Conservation (phyloP, 2,113 vertebrate species). For the Panthera uncia region DNA sequence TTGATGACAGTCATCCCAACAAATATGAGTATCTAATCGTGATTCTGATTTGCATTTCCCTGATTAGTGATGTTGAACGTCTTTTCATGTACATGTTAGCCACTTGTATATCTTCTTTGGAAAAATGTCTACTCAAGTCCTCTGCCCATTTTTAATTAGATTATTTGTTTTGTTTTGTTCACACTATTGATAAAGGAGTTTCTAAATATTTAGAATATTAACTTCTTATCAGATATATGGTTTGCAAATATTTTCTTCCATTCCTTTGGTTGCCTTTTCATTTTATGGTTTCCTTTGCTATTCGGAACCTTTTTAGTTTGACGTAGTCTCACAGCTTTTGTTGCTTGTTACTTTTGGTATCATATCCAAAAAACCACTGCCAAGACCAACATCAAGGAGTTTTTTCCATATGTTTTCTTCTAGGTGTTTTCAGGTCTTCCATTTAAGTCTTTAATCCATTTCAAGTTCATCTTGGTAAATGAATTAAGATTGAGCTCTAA, state of each 20-base stretch:
- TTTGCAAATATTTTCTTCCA: background rate
- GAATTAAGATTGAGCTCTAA: no score
- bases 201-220: background rate
- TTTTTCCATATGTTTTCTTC: no score
- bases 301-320: background rate
- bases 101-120: no score
- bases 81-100: no score
- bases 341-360: background rate
- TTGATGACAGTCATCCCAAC: background rate
- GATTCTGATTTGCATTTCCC: background rate
- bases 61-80: background rate
- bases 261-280: background rate
- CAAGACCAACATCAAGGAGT: background rate
- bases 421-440: no score
- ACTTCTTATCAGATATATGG: background rate
- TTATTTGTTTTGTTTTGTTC: background rate
- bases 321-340: background rate
- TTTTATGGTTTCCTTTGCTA: background rate
- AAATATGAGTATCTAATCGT: background rate
- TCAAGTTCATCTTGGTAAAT: no score
- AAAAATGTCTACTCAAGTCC: no score
- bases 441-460: no score
- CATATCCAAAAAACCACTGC: background rate
- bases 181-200: background rate
- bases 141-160: background rate